phyloP scores from a whole-genome alignment of 2,113 vertebrate genomes.

The Plotosus lineatus region DNA sequence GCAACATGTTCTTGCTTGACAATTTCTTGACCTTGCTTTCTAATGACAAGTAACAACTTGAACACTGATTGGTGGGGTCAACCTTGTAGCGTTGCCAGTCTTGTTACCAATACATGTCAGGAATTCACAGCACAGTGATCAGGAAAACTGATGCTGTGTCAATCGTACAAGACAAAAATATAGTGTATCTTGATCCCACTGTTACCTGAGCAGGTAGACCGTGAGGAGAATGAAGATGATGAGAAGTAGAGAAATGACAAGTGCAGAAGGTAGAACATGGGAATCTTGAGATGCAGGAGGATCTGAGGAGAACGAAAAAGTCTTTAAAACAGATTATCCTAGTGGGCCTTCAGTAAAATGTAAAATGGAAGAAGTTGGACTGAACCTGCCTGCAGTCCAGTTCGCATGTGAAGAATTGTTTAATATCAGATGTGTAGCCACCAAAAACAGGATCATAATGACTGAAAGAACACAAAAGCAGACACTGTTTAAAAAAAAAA shows the following conservation, averaged over 20 bases:
- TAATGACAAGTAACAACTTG: no score
- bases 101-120: no score
- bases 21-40: no score
- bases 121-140: no score
- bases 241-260: constrained; percentile 81
- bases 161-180: no score
- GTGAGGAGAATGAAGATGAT: constrained; percentile 79
- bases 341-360: not conserved
- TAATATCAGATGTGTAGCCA: constrained; percentile 64
- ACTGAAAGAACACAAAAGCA: constrained; percentile 54
- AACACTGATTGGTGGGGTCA: no score
- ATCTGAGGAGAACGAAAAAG: constrained; percentile 52
- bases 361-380: constrained; percentile 3
- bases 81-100: no score
- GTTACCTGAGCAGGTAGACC: constrained; percentile 87
- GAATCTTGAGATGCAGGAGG: constrained; percentile 68
- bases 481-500: no score
- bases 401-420: constrained; percentile 70
- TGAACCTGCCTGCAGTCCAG: constrained; percentile 67
- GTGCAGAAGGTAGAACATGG: constrained; percentile 80
- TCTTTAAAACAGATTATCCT: not conserved
- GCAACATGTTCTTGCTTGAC: no score
- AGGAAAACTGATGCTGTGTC: no score
- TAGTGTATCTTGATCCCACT: no score
- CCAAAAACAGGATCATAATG: constrained; percentile 77